phyloP scores from a whole-genome alignment of 2,888 invertebrate species.

The Lissocephala sabroskyi region DNA sequence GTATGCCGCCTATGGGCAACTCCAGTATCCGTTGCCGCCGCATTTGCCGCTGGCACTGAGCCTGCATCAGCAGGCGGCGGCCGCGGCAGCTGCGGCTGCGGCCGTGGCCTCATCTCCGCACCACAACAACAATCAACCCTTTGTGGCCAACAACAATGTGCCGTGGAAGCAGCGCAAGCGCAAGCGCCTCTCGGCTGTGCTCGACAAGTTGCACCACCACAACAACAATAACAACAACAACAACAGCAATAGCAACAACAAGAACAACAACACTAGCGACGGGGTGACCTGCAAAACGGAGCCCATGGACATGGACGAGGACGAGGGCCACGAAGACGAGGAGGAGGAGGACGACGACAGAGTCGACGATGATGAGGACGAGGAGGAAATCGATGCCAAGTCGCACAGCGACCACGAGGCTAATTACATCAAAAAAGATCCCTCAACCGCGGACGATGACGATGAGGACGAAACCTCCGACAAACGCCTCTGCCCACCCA shows the following conservation, averaged over 20 bases:
- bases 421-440: slow-evolving; percentile 46
- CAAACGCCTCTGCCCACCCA: slow-evolving; percentile 11
- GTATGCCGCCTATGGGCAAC: slow-evolving; percentile 52
- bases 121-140: slow-evolving; percentile 76
- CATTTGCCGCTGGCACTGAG: slow-evolving; percentile 62
- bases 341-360: slow-evolving; percentile 32
- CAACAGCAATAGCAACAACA: slow-evolving; percentile 64
- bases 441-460: slow-evolving; percentile 14
- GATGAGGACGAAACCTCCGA: neutral
- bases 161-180: slow-evolving; percentile 82
- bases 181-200: slow-evolving; percentile 84
- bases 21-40: slow-evolving; percentile 57
- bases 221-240: slow-evolving; percentile 73
- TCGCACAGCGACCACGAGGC: slow-evolving; percentile 29
- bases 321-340: slow-evolving; percentile 1
- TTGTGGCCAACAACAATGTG: slow-evolving; percentile 78
- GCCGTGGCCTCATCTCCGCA: slow-evolving; percentile 60
- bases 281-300: slow-evolving; percentile 46
- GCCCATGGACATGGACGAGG: slow-evolving; percentile 47
- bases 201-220: slow-evolving; percentile 81
- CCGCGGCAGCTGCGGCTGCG: slow-evolving; percentile 59
- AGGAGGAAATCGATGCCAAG: slow-evolving; percentile 22
- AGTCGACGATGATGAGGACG: slow-evolving; percentile 22
- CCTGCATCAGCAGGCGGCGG: slow-evolving; percentile 63
- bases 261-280: slow-evolving; percentile 43